Percentiles rank a stretch among this genome's conserved stretches.
phyloP scores from a whole-genome alignment of 2,113 vertebrate genomes.

The Pyxicephalus adspersus region DNA sequence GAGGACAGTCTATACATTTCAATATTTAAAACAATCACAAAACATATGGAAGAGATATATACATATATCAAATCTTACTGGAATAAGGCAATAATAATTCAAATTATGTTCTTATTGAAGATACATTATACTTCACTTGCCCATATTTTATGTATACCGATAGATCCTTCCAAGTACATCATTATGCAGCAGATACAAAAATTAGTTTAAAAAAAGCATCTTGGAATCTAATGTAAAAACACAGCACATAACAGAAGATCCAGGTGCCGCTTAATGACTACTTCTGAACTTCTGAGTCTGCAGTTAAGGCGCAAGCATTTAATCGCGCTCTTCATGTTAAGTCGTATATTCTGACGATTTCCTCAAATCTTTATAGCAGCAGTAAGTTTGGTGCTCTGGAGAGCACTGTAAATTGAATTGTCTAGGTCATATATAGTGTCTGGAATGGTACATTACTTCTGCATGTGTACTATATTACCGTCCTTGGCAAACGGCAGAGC shows the following conservation, averaged over 20 bases:
- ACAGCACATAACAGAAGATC: neutral
- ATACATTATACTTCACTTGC: too few relatives aligned
- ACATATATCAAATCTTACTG: too few relatives aligned
- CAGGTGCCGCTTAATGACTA: constrained; percentile 22
- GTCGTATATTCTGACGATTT: constrained; percentile 38
- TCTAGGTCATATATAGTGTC: constrained; percentile 44
- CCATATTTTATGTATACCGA: neutral
- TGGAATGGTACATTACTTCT: constrained; percentile 44
- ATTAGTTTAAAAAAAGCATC: constrained; percentile 3
- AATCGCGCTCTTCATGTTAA: constrained; percentile 31
- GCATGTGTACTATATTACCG: constrained; percentile 34
- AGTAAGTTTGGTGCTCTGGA: constrained; percentile 41
- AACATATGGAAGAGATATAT: too few relatives aligned
- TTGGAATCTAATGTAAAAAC: constrained; percentile 8
- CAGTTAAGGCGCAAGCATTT: constrained; percentile 30
- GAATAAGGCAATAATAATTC: too few relatives aligned
- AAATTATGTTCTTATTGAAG: too few relatives aligned
- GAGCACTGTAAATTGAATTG: constrained; percentile 43
- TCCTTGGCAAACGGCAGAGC: constrained; percentile 23
- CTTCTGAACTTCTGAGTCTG: constrained; percentile 12
- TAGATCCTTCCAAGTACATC: neutral
- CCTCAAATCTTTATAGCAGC: constrained; percentile 35
- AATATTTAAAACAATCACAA: too few relatives aligned
- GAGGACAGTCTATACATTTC: too few relatives aligned
- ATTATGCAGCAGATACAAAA: neutral